phyloP scores from a whole-genome alignment of 2,113 vertebrate species.

The Elgaria multicarinata region DNA sequence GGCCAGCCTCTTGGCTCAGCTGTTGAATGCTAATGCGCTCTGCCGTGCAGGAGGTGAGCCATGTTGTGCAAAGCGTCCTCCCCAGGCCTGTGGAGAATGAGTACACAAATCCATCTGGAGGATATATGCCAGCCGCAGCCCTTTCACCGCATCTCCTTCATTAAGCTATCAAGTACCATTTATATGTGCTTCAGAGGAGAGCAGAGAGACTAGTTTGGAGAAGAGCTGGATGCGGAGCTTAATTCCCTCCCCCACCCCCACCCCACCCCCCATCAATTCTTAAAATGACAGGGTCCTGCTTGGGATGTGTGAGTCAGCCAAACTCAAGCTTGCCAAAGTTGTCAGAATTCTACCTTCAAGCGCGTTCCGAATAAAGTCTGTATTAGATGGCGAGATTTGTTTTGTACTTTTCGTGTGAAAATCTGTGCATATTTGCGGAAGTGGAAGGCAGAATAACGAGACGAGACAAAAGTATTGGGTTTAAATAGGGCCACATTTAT shows the following conservation, averaged over 20 bases:
- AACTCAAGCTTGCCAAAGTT: too few species aligned
- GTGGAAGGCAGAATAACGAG: too few species aligned
- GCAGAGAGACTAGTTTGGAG: background rate
- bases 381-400: too few species aligned
- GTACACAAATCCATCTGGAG: constrained; percentile 13
- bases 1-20: constrained; percentile 42
- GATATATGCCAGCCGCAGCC: constrained; percentile 4
- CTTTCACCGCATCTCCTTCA: constrained; percentile 23
- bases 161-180: constrained; percentile 3
- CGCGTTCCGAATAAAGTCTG: too few species aligned
- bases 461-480: too few species aligned
- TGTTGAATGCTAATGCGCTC: constrained; percentile 57
- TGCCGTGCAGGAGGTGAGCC: constrained; percentile 50
- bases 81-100: constrained; percentile 35
- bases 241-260: background rate
- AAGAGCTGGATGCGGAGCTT: background rate
- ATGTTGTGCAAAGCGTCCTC: constrained; percentile 31
- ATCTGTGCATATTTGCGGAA: too few species aligned
- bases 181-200: constrained; percentile 15
- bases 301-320: too few species aligned
- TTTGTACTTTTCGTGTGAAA: too few species aligned
- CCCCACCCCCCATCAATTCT: too few species aligned
- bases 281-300: background rate
- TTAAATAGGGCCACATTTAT: too few species aligned
- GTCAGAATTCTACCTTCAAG: too few species aligned